A percentile compares a stretch with the other conserved stretches of the same genome.
These are phyloP conservation scores for Ambastaia sidthimunki DNA, from an alignment of 2,797 vertebrate species.

Conservation along the genomic window DNA sequence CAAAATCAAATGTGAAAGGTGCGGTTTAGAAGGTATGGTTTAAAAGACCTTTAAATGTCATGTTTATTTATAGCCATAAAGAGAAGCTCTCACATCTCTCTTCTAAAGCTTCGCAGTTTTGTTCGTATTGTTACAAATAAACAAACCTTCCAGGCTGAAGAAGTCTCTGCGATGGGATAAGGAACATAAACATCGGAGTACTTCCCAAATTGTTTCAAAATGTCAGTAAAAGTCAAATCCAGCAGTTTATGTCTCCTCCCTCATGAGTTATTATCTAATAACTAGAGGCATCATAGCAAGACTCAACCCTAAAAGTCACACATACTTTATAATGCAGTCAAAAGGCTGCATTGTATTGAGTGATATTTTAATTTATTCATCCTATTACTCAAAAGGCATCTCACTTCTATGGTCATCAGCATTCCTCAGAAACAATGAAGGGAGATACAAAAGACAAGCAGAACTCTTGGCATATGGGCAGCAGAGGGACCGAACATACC, in stretches of 20 bases:
- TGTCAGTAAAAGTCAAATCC: constrained; percentile 54
- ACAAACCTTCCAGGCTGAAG: neutral
- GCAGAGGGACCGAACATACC: constrained; percentile 56
- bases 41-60: constrained; percentile 57
- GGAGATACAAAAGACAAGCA: constrained; percentile 45
- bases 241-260: constrained; percentile 26
- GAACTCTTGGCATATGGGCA: constrained; percentile 58
- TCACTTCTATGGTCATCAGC: neutral
- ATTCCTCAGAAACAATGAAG: constrained; percentile 22
- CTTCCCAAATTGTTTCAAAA: constrained; percentile 50
- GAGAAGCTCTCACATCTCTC: constrained; percentile 3
- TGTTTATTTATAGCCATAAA: constrained; percentile 36
- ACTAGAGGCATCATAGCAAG: constrained; percentile 8
- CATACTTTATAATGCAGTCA: neutral
- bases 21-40: constrained; percentile 16
- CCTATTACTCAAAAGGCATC: neutral
- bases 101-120: neutral
- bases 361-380: constrained; percentile 3
- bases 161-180: neutral
- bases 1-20: constrained; percentile 16
- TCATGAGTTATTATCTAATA: constrained; percentile 2
- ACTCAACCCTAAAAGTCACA: neutral
- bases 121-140: neutral
- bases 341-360: neutral
- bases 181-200: constrained; percentile 25